These are phyloP conservation scores for Lipophrys pholis DNA, from an alignment of 2,113 vertebrate species.

Conservation along the genomic window DNA sequence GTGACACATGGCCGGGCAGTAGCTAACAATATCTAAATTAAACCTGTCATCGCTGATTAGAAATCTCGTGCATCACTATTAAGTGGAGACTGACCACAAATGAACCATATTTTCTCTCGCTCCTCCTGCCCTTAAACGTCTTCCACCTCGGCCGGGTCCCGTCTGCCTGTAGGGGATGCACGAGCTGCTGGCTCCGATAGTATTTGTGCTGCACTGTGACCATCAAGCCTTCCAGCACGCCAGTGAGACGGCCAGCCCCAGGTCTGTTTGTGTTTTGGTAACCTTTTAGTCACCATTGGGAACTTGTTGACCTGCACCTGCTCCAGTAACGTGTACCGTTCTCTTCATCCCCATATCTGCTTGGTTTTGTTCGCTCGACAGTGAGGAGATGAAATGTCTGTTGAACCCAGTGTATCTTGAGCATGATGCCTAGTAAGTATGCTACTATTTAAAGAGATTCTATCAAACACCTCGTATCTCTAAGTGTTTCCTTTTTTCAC, in stretches of 20 bases:
- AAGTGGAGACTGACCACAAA: slow-evolving; percentile 64
- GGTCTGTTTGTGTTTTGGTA: slow-evolving; percentile 79
- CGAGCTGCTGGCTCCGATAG: slow-evolving; percentile 94
- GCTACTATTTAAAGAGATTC: not conserved
- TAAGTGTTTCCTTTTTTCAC: not conserved
- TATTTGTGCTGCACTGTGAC: slow-evolving; percentile 97
- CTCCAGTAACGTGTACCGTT: not conserved
- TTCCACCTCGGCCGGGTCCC: not conserved
- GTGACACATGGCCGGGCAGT: slow-evolving; percentile 66
- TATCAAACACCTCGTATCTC: not conserved
- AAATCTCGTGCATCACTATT: slow-evolving; percentile 75
- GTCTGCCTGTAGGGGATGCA: slow-evolving; percentile 93
- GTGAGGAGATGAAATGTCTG: slow-evolving; percentile 95
- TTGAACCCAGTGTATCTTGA: slow-evolving; percentile 94
- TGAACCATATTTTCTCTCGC: slow-evolving; percentile 37
- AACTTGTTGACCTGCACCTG: not conserved
- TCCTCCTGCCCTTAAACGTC: slow-evolving; percentile 12
- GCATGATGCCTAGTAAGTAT: slow-evolving; percentile 97
- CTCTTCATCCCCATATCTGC: not conserved
- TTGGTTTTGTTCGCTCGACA: slow-evolving; percentile 74
- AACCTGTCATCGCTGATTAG: slow-evolving; percentile 67
- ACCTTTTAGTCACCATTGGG: not conserved
- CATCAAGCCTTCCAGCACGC: slow-evolving; percentile 98
- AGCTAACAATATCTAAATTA: slow-evolving; percentile 74
- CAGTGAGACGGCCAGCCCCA: slow-evolving; percentile 93